phyloP scores from a whole-genome alignment of 2,888 invertebrate species.

The Lasioglossum marginatum region DNA sequence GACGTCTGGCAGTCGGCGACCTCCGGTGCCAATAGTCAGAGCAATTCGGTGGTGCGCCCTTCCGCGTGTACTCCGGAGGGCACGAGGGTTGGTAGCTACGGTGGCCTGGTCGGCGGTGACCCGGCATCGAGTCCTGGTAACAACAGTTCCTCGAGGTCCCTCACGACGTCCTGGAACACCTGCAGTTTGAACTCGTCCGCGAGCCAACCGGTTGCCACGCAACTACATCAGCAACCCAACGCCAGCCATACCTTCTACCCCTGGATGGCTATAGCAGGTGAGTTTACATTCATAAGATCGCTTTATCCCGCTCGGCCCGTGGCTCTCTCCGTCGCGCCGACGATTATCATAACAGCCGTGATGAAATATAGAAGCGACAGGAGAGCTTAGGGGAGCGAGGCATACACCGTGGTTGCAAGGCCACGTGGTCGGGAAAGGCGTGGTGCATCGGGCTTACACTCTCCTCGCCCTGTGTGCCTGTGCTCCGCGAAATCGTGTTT shows the following conservation, averaged over 20 bases:
- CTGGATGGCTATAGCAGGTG: conserved; percentile 99
- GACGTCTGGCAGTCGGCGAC: conserved; percentile 90
- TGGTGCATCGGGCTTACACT: conserved; percentile 62
- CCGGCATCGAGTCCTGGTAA: conserved; percentile 91
- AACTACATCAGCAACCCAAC: conserved; percentile 94
- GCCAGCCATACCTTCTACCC: conserved; percentile 98
- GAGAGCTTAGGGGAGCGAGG: conserved; percentile 62
- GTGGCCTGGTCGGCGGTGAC: conserved; percentile 91
- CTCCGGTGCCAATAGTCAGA: conserved; percentile 89
- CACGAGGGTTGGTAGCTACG: conserved; percentile 91
- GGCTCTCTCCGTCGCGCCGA: conserved; percentile 45
- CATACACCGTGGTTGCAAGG: conserved; percentile 36
- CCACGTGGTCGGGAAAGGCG: conserved; percentile 70
- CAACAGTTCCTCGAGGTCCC: conserved; percentile 86
- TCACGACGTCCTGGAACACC: conserved; percentile 94
- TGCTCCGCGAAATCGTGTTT: conserved; percentile 54
- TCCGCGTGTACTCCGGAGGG: conserved; percentile 95
- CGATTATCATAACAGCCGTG: conserved; percentile 80
- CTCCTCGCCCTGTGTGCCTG: conserved; percentile 41
- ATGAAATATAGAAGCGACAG: conserved; percentile 77
- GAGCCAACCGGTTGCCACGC: conserved; percentile 91
- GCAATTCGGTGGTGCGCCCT: conserved; percentile 88
- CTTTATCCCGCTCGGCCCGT: conserved; percentile 25
- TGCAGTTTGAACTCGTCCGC: conserved; percentile 94
- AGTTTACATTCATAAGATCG: conserved; percentile 84